Base-by-base conservation (phyloP, 2,113 vertebrate genomes). In the Zosterops borbonicus region DNA sequence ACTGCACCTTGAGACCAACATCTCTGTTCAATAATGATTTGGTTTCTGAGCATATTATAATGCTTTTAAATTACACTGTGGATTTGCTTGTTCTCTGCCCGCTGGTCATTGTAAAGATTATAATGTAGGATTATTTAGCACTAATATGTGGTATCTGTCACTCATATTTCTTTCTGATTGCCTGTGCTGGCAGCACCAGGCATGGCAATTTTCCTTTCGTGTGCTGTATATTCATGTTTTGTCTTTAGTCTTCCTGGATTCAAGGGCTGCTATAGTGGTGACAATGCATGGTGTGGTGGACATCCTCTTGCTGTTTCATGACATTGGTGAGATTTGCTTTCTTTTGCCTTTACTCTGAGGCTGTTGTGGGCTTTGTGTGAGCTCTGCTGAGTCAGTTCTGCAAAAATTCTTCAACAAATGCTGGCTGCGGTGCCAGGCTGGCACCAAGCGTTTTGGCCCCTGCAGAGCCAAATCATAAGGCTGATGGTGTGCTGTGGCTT, bases 301-400 rank as follows among this genome's bases (percentile, higher is more conserved):
- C 15, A 35, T 50, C 23, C 6, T 63, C 22, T 50, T 37, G 19
- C 59, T 77, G 8, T 62, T 83, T n/a, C 0, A 0, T 64, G 14
- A 11, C 9, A 2, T 8, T 55, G 52, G 12, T 71, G 86, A 37
- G 22, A 23, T 79, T 78, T 53, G 1, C 14, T 41, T 79, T 68
- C 20, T 39, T 73, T 56, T 89, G 17, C 9, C 35, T 81, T 89
- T 49, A 7, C 25, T 47, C 28, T 5, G 2, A 74, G 39, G 41
- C 15, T 2, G 0, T 46, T 10, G 1, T 31, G 35, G 47, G 23
- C 64, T 53, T 83, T 39, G 31, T 28, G 25, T 39, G 47, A 50
- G 27, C 63, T 77, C 64, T 77, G 23, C 65, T 53, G 52, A 81
- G 18, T 13, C 0, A 0, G 18, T 55, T 82, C 58, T 55, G 49